A percentile compares a stretch with the other conserved stretches of the same genome.
These are phyloP conservation scores for Aldrovandia affinis DNA, from an alignment of 2,797 vertebrate genomes.

Conservation along the genomic window DNA sequence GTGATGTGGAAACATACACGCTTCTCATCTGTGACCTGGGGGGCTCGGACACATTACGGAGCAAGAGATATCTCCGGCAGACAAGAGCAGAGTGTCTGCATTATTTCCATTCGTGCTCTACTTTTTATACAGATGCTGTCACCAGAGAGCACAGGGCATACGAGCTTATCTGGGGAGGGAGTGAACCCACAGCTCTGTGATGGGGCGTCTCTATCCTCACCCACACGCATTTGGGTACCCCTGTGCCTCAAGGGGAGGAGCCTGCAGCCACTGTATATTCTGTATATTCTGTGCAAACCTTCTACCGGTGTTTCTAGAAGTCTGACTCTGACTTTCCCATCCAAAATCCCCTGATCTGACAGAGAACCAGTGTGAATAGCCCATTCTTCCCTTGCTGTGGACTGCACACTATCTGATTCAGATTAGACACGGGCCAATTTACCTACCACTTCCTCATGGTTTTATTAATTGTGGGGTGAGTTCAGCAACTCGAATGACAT, in stretches of 20 bases:
- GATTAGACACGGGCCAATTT: background rate
- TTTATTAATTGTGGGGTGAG: background rate
- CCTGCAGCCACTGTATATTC: background rate
- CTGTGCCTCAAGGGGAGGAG: too few relatives aligned
- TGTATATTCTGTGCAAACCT: background rate
- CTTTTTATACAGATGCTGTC: too few relatives aligned
- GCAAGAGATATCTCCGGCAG: background rate
- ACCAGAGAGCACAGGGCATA: too few relatives aligned
- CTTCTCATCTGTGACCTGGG: too few relatives aligned
- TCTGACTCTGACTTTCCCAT: background rate
- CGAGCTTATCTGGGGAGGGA: background rate
- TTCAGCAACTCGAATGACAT: background rate
- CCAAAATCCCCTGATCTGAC: background rate
- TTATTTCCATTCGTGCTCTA: background rate
- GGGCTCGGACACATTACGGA: too few relatives aligned
- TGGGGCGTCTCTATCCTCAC: background rate
- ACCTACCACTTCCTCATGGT: conserved; percentile 3
- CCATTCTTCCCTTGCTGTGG: background rate
- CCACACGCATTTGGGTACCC: background rate
- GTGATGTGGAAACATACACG: background rate
- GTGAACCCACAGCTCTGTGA: too few relatives aligned
- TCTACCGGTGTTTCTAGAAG: background rate
- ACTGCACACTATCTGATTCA: background rate
- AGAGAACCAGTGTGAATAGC: background rate
- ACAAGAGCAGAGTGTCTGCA: background rate